Evolutionary conservation across 2,113 vertebrate species (phyloP).

Genomic region (Lichenostomus cassidix): DNA sequence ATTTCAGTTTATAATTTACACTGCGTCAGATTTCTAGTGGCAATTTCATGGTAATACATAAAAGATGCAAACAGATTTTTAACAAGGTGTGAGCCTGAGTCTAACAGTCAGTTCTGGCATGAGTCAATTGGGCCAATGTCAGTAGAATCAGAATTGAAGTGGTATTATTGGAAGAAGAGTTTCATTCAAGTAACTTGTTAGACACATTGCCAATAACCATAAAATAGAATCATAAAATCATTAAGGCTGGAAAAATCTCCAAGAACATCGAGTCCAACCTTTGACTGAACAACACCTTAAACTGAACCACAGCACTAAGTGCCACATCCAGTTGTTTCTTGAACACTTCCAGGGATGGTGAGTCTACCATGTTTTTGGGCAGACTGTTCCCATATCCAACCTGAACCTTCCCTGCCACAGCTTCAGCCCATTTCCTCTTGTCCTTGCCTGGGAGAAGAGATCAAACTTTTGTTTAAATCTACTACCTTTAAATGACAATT

Average conservation of each 20-base stretch:
- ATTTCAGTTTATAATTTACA: neutral
- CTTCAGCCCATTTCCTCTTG: neutral
- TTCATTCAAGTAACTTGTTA: neutral
- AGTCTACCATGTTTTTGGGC: neutral
- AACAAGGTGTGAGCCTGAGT: neutral
- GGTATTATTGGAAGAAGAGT: neutral
- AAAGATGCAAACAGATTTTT: conserved; percentile 12
- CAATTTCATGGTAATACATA: neutral
- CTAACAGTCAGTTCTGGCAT: neutral
- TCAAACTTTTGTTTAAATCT: neutral
- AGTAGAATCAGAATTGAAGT: neutral
- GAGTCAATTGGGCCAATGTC: neutral
- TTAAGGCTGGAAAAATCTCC: neutral
- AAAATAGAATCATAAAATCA: neutral
- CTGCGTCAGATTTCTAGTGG: neutral
- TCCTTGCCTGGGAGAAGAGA: neutral
- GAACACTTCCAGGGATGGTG: neutral
- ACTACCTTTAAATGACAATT: neutral
- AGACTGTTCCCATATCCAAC: neutral
- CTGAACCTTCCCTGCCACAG: neutral
- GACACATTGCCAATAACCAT: neutral
- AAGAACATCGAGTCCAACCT: neutral
- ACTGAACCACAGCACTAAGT: neutral
- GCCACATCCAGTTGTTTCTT: neutral
- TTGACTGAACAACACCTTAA: neutral